Percentiles rank a stretch among this genome's conserved stretches.
Evolutionary conservation across 64 coral and sea anemone species (phyloP).

Genomic region (Stylophora pistillata): DNA sequence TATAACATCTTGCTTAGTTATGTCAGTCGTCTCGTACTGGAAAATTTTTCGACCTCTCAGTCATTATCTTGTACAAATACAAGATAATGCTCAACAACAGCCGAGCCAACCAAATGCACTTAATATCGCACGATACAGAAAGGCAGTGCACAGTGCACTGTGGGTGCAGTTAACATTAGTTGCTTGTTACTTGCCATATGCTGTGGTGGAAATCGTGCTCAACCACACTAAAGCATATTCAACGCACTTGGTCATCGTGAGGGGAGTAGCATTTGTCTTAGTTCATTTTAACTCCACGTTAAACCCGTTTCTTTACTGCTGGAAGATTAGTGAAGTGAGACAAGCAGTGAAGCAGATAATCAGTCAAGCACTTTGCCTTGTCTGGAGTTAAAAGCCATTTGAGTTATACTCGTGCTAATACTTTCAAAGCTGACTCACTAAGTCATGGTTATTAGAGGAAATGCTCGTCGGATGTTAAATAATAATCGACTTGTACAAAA

Average conservation of each 20-base stretch:
- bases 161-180: neutral
- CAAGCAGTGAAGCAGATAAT: neutral
- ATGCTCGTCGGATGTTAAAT: no score
- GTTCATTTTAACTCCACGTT: neutral
- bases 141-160: neutral
- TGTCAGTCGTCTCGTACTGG: neutral
- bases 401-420: no score
- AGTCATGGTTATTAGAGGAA: no score
- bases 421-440: no score
- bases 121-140: neutral
- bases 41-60: neutral
- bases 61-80: neutral
- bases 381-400: neutral
- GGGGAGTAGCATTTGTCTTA: neutral
- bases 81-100: neutral
- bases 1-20: neutral
- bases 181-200: neutral
- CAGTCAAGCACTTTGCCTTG: neutral
- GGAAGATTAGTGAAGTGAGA: neutral
- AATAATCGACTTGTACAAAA: no score
- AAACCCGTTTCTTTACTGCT: slow-evolving; percentile 3
- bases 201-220: neutral
- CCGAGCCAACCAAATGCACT: neutral
- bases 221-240: neutral
- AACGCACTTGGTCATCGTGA: neutral